Evolutionary conservation across 2,113 vertebrate species (phyloP), one percentile per base, ranked within the genome.

Genomic region (Osmerus eperlanus): DNA sequence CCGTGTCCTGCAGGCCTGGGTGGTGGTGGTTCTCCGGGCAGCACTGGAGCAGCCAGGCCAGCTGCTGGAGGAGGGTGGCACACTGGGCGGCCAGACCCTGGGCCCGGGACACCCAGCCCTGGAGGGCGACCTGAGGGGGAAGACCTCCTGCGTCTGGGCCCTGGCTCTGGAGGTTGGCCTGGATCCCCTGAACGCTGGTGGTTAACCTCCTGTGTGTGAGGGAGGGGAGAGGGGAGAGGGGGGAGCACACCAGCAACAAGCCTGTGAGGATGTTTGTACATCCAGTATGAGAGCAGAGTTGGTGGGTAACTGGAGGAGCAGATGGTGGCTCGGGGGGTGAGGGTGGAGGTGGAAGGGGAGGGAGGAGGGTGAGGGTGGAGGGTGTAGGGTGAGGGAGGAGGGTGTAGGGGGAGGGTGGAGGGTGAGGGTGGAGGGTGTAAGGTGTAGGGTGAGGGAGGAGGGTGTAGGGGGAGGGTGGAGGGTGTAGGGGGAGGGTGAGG

Each of bases 31-130:
- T 47, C 81, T 89, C 87, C 0, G 97, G 97, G 72, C 97, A 98
- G 85, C 96, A 96, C 19, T 95, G 94, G 3, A 96, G 74, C 78
- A 98, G 82, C 94, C 94, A 96, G 41, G 83, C 88, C 15, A 98
- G 83, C 83, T 98, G 95, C 84, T 97, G 91, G 0, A 98, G 88
- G 61, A 94, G 80, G 25, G 92, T 78, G 69, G 87, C 15, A n/a
- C 91, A 94, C 82, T 96, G 96, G 83, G 93, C 91, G 5, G 91
- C 87, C 73, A 96, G 87, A 0, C 82, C 85, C 81, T 93, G 93
- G 28, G 94, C 91, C 63, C 80, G 86, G 70, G 84, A 89, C 0
- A 92, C 83, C 96, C 97, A 98, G 71, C 21, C 58, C 0, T 84
- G 87, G 28, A 96, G 29, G 1, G 89, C 74, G 0, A 81, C 89